Evolutionary conservation across 2,113 vertebrate species (phyloP), one percentile per base, ranked within the genome.

Genomic region (Zeus faber): DNA sequence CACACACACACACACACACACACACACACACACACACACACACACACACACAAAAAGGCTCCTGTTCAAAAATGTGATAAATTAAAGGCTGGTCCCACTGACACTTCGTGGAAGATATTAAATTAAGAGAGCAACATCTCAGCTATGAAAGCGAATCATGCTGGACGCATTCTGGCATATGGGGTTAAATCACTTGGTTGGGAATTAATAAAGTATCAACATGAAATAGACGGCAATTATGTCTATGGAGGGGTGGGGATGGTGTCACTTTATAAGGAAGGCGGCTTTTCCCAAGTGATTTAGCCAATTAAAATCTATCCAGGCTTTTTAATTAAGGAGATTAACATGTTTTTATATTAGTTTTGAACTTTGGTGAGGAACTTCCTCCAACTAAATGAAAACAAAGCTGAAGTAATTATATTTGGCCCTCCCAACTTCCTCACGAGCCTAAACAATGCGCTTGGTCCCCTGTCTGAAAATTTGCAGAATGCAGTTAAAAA

Each of bases 191-290:
- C 61, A 39, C 17, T 50, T 5, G 1, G 60, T 25, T 35, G 3
- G 20, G 54, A 54, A 47, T 50, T 4, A 23, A 50, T 22, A 33
- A 51, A 17, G 16, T 43, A 23, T 24, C 50, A 62, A 68, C 23
- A 67, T 58, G 24, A 46, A 35, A 57, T 18, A 57, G 58, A 55
- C 47, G 27, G 21, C 45, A 51, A 46, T 47, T 9, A 16, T 48
- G 24, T 65, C 51, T 56, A 71, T 65, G 60, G 22, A 3, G 7
- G 31, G 33, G 17, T 25, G 48, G 52, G 25, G 49, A 47, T 20
- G 33, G n/a, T 2, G 17, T 41, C 39, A 17, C 17, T n/a, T 18
- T 13, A 18, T 27, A 50, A 50, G 10, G 16, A 31, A 35, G 14
- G 14, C 31, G 14, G 31, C 31, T 35, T 35, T 35, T 35, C 14